Conservation (phyloP, 2,888 invertebrate genomes). For the Allacma fusca region DNA sequence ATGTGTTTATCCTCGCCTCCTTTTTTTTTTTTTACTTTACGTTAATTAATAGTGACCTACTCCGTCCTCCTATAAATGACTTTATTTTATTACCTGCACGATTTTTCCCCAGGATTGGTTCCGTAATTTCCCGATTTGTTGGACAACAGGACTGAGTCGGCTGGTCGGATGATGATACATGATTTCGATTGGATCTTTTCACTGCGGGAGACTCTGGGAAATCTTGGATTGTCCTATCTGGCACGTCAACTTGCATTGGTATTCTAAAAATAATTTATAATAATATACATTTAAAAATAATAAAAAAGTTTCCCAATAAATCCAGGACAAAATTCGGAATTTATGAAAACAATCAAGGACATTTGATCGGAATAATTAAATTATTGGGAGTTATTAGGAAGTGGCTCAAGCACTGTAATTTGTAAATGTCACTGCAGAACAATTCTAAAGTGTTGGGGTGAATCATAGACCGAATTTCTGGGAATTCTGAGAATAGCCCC, state of each 20-base stretch:
- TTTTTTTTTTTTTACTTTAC: background rate
- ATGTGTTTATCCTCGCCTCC: background rate
- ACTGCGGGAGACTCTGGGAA: conserved; percentile 4
- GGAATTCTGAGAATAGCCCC: background rate
- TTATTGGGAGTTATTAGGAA: too few relatives aligned
- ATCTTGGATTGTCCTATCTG: conserved; percentile 46
- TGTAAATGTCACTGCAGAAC: too few relatives aligned
- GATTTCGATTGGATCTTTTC: conserved; percentile 29
- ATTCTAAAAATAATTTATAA: conserved; percentile 34
- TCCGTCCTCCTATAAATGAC: background rate
- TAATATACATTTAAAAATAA: background rate
- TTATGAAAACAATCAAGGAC: too few relatives aligned
- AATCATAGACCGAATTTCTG: background rate
- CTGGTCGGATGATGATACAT: conserved; percentile 42
- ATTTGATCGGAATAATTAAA: too few relatives aligned
- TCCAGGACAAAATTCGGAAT: too few relatives aligned
- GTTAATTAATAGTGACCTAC: background rate
- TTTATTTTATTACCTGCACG: conserved; percentile 66
- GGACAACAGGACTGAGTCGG: conserved; percentile 74
- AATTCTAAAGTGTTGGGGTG: too few relatives aligned
- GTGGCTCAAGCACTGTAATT: too few relatives aligned
- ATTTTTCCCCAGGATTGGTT: conserved; percentile 79
- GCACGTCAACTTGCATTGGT: conserved; percentile 50
- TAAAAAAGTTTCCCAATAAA: background rate
- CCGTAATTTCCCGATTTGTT: conserved; percentile 77